Evolutionary conservation across 1,140 invertebrate genomes (phyloP), one percentile per base, ranked within the genome.

Genomic region (Drosophila repleta): DNA sequence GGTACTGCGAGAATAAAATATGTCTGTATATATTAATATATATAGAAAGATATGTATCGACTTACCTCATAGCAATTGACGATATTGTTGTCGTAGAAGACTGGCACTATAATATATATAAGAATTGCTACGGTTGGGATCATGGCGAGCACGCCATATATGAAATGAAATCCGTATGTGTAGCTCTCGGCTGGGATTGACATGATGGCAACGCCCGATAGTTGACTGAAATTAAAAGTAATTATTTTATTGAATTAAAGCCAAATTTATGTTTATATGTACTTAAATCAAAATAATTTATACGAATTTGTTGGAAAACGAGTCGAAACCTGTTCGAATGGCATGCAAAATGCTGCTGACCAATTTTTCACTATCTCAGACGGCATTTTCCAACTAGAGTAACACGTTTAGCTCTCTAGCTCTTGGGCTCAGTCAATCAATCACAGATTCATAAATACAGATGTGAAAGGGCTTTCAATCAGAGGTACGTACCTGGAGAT

Each of bases 11-110:
- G 7, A 8, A 32, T 24, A 8, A 0, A 6, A 3, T 6, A 24
- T n/a, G n/a, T n/a, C n/a, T n/a, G n/a, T 13, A n/a, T 48, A 21
- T 13, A 46, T 35, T 35, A 2, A 11, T 7, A 3, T 26, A 24
- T 2, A 7, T 2, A 1, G n/a, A 6, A 6, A 48, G 5, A 5
- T 8, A 26, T 1, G 8, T 11, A 17, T 17, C 15, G 4, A 62
- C 74, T 89, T 93, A 96, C 96, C 94, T 97, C 95, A 92, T 97
- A 97, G 21, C 95, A 96, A 53, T 96, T 97, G n/a, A 95, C 96
- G 11, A 96, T 94, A 91, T 95, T 94, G 6, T 97, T 93, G 17
- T 94, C 94, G 76, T 96, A 97, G 90, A 97, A 97, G 0, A 97
- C 95, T 1, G 97, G 97, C 15, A 97, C 93, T 83, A 96, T 97